Conservation (phyloP, 2,113 vertebrate genomes). For the Antechinus flavipes region DNA sequence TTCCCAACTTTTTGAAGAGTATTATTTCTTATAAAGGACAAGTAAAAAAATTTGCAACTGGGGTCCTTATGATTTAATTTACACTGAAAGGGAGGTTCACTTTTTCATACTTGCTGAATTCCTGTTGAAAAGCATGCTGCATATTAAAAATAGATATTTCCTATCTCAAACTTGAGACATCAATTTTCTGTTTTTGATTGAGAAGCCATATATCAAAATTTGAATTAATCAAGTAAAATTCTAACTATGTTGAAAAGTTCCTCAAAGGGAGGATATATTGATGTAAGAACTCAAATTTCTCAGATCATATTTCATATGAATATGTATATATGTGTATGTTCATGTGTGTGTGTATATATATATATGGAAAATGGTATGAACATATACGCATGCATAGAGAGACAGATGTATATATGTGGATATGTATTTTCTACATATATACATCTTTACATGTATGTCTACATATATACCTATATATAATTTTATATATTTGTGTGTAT, state of each 20-base stretch:
- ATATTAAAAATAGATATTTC: background rate
- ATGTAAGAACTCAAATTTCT: background rate
- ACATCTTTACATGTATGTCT: no score
- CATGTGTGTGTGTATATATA: no score
- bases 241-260: background rate
- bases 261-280: background rate
- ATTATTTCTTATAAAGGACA: background rate
- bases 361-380: no score
- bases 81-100: background rate
- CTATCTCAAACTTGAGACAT: background rate
- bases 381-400: no score
- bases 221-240: background rate
- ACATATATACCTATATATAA: no score
- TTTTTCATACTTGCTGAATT: background rate
- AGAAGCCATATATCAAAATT: background rate
- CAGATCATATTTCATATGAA: background rate
- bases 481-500: no score
- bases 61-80: background rate
- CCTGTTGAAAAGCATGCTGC: background rate
- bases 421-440: no score
- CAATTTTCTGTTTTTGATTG: background rate
- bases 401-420: no score
- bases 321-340: no score
- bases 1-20: background rate
- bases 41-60: background rate